Conservation (phyloP, 2,888 invertebrate genomes). For the Cistogaster globosa region DNA sequence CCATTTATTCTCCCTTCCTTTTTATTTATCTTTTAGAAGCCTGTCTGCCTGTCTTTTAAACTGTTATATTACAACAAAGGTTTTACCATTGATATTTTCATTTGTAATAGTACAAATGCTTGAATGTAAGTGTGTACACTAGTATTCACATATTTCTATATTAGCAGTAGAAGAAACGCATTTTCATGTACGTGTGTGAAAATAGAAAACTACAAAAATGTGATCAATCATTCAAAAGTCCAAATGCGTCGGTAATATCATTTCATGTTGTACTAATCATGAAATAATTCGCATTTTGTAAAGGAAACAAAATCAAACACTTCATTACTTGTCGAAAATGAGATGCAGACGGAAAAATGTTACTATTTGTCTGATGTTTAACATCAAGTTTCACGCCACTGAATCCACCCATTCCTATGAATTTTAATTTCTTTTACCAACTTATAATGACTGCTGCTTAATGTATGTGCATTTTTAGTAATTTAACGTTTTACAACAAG, state of each 20-base stretch:
- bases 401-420: background rate
- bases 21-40: background rate
- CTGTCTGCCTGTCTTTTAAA: conserved; percentile 16
- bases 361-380: background rate
- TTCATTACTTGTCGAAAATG: background rate
- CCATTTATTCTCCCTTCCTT: background rate
- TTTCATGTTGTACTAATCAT: background rate
- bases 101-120: conserved; percentile 1
- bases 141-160: conserved; percentile 1
- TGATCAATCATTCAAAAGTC: conserved; percentile 35
- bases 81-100: background rate
- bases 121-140: background rate
- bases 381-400: background rate
- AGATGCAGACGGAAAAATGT: background rate
- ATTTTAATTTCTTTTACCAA: background rate
- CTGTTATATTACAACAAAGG: conserved; percentile 29
- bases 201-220: conserved; percentile 38
- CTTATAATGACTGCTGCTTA: background rate
- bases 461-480: background rate
- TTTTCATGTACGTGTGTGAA: conserved; percentile 58
- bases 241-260: background rate
- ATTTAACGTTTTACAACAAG: conserved; percentile 27
- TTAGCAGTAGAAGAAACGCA: conserved; percentile 42
- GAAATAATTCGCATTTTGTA: conserved; percentile 5
- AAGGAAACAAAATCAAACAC: background rate